Base-by-base conservation (phyloP, 2,888 invertebrate species). In the Formica aserva region DNA sequence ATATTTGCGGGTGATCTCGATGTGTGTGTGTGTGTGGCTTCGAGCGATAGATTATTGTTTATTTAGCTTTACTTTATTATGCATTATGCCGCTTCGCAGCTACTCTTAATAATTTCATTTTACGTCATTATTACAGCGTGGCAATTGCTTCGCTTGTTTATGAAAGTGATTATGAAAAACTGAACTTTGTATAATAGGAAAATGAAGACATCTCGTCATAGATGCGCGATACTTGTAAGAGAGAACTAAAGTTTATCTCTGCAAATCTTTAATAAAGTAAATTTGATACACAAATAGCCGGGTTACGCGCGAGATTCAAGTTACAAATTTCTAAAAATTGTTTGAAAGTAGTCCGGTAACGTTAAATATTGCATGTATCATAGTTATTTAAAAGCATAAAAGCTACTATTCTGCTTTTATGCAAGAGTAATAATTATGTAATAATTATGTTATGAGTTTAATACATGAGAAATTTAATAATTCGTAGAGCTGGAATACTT, bases 341-440 rank as follows among this genome's bases (percentile, higher is more conserved):
- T 57, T 78, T 60, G 22, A 71, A 78, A 57, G 13, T 71, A 60
- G 45, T 3, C 9, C 5, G 38, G 3, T 18, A 52, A 13, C 22
- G 6, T 77, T 71, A 45, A 57, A 41, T 78, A 29, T 45, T 22
- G 26, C 15, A 15, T n/a, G 18, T 26, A 78, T 60, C 45, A 57
- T 45, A 60, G 60, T 60, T 78, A 60, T 45, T 32, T 32, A n/a
- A 71, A 52, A 75, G 38, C n/a, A 57, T 52, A 22, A 78, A 57
- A 69, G 67, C 2, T 69, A 22, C 13, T 26, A 52, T 38, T 3
- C 26, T 29, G 18, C n/a, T 69, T 26, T 32, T 45, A 8, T 29
- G 22, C 5, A 41, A 67, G 11, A n/a, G 2, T 38, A n/a, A 22
- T 35, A 78, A 67, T 77, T 32, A 71, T 38, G 1, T 15, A 22